Evolutionary conservation across 2,113 vertebrate species (phyloP), one percentile per base, ranked within the genome.

Genomic region (Rostratula benghalensis): DNA sequence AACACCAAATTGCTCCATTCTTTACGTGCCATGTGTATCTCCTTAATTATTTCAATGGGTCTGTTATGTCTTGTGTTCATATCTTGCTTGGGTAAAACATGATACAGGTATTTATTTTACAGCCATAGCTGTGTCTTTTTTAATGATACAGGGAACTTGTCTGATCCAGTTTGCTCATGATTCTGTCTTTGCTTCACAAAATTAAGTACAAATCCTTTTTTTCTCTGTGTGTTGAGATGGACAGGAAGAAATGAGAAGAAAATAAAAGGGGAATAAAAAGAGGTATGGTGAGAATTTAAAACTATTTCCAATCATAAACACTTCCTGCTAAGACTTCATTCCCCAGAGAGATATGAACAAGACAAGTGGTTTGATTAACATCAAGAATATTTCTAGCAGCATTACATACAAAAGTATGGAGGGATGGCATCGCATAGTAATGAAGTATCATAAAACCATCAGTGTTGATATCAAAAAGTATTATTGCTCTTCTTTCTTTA

Each of bases 331-430:
- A 69, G 39, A 59, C 54, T 83, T 79, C 9, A 43, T 80, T 90
- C 61, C 59, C 50, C 45, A 59, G 0, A 83, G 68, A 77, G 22
- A 67, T 48, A 60, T 65, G 59, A 90, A 86, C 37, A 76, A 90
- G 67, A 83, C 79, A 89, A 94, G 43, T 63, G 50, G 83, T 93
- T 90, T 96, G 86, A 93, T 93, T 95, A 92, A 59, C 64, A 80
- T 67, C 69, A 81, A 89, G 64, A 89, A 83, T 54, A 81, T 94
- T 94, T 92, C 71, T 80, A 83, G 59, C 12, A 77, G 13, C 41
- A 37, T 65, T 88, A 85, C 92, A 93, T 93, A 88, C 22, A 82
- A 86, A 93, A 90, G 24, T 5, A 7, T n/a, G 19, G 13, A 83
- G 50, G 13, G 33, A 76, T 90, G 76, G 69, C 37, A 77, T 53